These are phyloP conservation scores for Drosophila fungiperda DNA, from an alignment of 2,888 invertebrate species.

Conservation along the genomic window DNA sequence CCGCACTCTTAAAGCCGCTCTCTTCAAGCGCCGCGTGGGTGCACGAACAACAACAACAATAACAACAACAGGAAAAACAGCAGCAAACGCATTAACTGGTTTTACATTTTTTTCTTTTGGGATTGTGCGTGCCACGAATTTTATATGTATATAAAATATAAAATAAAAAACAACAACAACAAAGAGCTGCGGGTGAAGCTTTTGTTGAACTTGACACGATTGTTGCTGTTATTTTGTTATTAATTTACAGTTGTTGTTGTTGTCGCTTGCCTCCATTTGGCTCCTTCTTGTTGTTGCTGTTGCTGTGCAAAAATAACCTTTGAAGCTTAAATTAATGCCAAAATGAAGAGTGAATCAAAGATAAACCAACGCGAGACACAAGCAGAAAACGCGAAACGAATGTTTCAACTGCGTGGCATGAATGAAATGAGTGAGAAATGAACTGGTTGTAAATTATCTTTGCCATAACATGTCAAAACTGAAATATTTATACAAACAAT, in stretches of 20 bases:
- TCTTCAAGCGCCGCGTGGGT: constrained; percentile 60
- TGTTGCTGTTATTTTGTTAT: constrained; percentile 38
- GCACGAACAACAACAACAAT: constrained; percentile 42
- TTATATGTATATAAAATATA: constrained; percentile 32
- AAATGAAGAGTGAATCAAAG: constrained; percentile 25
- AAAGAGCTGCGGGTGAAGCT: constrained; percentile 67
- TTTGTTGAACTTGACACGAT: constrained; percentile 78
- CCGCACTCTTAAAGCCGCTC: constrained; percentile 10
- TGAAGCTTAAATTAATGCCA: constrained; percentile 60
- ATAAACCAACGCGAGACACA: constrained; percentile 16
- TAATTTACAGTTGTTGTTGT: constrained; percentile 29
- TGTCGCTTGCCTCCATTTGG: constrained; percentile 18
- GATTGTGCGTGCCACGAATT: constrained; percentile 70
- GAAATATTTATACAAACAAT: not conserved
- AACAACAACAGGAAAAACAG: constrained; percentile 14
- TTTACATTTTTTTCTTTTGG: constrained; percentile 35
- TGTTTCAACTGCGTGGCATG: constrained; percentile 12
- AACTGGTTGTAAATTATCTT: not conserved
- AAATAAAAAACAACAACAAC: constrained; percentile 27
- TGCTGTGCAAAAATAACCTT: constrained; percentile 69
- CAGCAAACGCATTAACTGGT: constrained; percentile 73
- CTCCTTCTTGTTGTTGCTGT: constrained; percentile 37
- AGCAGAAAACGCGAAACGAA: constrained; percentile 16
- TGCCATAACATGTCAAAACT: not conserved
- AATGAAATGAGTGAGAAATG: constrained; percentile 14